Evolutionary conservation across 2,888 invertebrate genomes (phyloP).

Genomic region (Rhopalosiphum nymphaeae): DNA sequence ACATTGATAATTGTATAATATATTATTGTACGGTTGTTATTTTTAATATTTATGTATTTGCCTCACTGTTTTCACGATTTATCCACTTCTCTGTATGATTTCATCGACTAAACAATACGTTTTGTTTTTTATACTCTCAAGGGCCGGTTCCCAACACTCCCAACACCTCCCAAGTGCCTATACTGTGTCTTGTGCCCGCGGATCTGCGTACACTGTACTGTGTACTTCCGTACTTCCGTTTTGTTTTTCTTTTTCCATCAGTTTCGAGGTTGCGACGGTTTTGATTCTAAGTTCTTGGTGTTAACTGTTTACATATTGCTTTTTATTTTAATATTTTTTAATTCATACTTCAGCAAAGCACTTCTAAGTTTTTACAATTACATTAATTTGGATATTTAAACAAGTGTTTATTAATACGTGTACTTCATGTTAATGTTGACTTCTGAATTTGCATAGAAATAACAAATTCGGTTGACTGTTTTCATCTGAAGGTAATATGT

Average conservation of each 20-base stretch:
- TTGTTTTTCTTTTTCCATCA: not conserved
- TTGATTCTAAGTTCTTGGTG: not conserved
- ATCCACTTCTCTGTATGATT: not conserved
- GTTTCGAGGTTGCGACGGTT: not conserved
- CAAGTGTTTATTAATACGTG: not conserved
- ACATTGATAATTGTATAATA: not conserved
- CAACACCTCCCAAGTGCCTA: not conserved
- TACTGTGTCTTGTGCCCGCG: not conserved
- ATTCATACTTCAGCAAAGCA: not conserved
- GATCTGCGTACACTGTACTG: not conserved
- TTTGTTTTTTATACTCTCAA: no score
- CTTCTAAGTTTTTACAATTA: not conserved
- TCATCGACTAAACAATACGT: not conserved
- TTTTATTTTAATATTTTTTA: not conserved
- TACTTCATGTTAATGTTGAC: not conserved
- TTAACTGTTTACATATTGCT: not conserved
- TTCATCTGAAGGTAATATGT: not conserved
- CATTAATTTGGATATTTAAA: not conserved
- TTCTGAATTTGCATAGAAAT: not conserved
- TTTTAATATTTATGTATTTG: not conserved
- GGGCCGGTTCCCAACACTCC: no score
- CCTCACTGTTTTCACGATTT: slow-evolving; percentile 20
- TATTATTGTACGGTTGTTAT: not conserved
- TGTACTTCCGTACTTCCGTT: not conserved
- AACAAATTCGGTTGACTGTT: not conserved